Evolutionary conservation across 2,888 invertebrate species (phyloP).

Genomic region (Taphrorychus bicolor): DNA sequence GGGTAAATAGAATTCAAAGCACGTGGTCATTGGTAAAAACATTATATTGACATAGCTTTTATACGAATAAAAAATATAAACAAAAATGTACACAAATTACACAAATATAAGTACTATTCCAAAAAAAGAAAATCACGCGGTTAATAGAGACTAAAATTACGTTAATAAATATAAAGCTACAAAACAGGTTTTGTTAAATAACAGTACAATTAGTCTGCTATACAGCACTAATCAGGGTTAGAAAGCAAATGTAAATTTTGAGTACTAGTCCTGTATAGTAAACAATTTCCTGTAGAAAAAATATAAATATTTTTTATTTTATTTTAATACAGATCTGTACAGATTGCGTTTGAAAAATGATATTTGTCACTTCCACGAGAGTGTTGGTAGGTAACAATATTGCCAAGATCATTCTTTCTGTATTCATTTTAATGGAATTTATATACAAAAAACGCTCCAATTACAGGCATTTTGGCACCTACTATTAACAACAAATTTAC

Average conservation of each 20-base stretch:
- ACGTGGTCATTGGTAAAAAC: slow-evolving; percentile 34
- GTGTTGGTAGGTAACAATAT: too few relatives aligned
- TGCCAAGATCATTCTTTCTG: too few relatives aligned
- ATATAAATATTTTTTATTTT: neutral
- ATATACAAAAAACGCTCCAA: too few relatives aligned
- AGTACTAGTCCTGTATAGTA: neutral
- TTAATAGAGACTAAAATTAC: slow-evolving; percentile 10
- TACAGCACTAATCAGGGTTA: slow-evolving; percentile 6
- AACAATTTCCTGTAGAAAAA: slow-evolving; percentile 7
- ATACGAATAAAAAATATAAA: slow-evolving; percentile 38
- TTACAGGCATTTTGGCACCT: neutral
- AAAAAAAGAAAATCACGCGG: slow-evolving; percentile 37
- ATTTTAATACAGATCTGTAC: slow-evolving; percentile 30
- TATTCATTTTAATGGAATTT: too few relatives aligned
- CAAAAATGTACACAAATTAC: slow-evolving; percentile 40
- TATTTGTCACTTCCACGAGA: too few relatives aligned
- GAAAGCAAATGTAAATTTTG: neutral
- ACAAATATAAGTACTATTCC: slow-evolving; percentile 38
- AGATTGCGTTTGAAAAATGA: slow-evolving; percentile 1
- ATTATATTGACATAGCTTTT: slow-evolving; percentile 42
- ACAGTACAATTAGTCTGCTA: slow-evolving; percentile 4
- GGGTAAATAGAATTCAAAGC: neutral
- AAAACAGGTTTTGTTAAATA: slow-evolving; percentile 14
- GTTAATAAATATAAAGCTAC: slow-evolving; percentile 25
- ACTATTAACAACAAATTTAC: neutral